Conservation (phyloP, 2,888 invertebrate genomes). For the Malthinus flaveolus region DNA sequence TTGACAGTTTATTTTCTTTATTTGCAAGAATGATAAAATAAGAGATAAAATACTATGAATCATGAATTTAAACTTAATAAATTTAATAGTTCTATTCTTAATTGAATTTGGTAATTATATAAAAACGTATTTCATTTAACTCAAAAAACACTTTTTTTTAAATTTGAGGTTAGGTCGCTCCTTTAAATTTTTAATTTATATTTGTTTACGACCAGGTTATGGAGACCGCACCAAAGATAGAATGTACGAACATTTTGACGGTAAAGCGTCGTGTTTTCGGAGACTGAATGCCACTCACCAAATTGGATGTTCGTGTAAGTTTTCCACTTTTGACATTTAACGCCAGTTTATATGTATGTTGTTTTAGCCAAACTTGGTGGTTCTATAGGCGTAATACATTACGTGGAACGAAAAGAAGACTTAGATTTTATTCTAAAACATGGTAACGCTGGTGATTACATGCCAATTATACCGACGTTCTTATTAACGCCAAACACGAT, state of each 20-base stretch:
- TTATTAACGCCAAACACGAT: slow-evolving; percentile 63
- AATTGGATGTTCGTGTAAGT: slow-evolving; percentile 92
- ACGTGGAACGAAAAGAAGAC: slow-evolving; percentile 67
- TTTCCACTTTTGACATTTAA: background rate
- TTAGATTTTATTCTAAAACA: slow-evolving; percentile 72
- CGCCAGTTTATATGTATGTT: background rate
- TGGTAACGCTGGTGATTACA: slow-evolving; percentile 79
- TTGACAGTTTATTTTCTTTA: no score
- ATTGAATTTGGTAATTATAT: slow-evolving; percentile 6
- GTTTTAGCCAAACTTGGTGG: slow-evolving; percentile 72
- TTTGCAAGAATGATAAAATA: no score
- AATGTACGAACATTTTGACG: slow-evolving; percentile 77
- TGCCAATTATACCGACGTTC: slow-evolving; percentile 70
- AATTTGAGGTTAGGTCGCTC: background rate
- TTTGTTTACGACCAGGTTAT: slow-evolving; percentile 48
- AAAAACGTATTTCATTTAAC: background rate
- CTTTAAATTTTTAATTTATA: background rate
- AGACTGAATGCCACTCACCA: slow-evolving; percentile 94
- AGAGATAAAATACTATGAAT: slow-evolving; percentile 11
- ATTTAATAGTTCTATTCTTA: slow-evolving; percentile 13
- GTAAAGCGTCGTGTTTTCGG: slow-evolving; percentile 80
- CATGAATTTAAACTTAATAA: slow-evolving; percentile 12
- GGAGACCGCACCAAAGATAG: slow-evolving; percentile 72
- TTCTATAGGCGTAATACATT: slow-evolving; percentile 82
- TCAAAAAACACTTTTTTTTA: background rate